phyloP scores from a whole-genome alignment of 2,113 vertebrate genomes.

The Riparia riparia region DNA sequence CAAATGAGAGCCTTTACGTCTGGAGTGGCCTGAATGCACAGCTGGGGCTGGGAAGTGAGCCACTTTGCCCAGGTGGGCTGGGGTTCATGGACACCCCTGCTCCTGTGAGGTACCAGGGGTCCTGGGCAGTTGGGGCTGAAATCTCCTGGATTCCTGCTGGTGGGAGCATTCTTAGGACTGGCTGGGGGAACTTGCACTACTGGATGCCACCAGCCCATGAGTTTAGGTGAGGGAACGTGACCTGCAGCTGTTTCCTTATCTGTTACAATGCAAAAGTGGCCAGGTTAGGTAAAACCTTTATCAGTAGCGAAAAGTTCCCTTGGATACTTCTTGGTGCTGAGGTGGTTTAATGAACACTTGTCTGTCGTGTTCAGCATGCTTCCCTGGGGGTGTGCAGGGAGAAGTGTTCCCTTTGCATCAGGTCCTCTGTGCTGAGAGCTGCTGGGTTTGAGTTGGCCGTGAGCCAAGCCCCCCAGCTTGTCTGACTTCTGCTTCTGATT shows the following conservation, averaged over 20 bases:
- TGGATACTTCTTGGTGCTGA: not conserved
- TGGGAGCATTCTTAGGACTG: not conserved
- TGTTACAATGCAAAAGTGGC: slow-evolving; percentile 52
- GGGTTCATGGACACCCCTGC: not conserved
- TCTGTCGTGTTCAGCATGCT: not conserved
- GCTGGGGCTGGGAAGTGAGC: not conserved
- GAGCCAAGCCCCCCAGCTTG: not conserved
- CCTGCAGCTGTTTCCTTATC: slow-evolving; percentile 63
- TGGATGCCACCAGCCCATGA: slow-evolving; percentile 60
- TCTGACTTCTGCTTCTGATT: not conserved
- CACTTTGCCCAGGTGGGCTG: not conserved
- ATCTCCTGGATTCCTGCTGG: not conserved
- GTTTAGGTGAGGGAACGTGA: slow-evolving; percentile 55
- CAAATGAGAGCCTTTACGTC: not conserved
- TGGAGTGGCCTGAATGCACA: not conserved
- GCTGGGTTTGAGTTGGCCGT: not conserved
- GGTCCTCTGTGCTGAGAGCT: not conserved
- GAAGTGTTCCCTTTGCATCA: not conserved
- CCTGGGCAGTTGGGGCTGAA: not conserved
- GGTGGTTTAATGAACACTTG: not conserved
- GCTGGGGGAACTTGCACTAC: slow-evolving; percentile 60
- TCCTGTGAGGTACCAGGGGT: fast-evolving
- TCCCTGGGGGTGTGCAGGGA: not conserved
- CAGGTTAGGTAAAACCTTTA: slow-evolving; percentile 44
- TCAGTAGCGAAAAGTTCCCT: not conserved